Percentiles rank a stretch among this genome's conserved stretches.
Evolutionary conservation across 2,888 invertebrate species (phyloP).

Genomic region (Caprella mutica): DNA sequence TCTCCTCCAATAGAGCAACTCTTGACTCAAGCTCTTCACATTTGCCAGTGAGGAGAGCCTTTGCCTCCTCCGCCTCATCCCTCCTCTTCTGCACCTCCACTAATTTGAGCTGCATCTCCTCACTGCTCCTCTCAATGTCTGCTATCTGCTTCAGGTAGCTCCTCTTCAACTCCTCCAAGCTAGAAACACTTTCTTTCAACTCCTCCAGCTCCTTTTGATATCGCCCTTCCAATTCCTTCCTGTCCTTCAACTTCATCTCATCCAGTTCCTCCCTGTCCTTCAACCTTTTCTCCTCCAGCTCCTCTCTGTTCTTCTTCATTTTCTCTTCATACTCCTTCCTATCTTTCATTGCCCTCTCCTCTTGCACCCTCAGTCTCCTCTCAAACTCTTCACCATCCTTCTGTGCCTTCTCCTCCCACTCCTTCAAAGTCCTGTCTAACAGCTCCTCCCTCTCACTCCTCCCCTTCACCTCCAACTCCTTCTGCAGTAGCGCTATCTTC

Average conservation of each 20-base stretch:
- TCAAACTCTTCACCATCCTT: constrained; percentile 9
- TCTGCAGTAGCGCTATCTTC: constrained; percentile 2
- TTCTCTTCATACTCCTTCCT: constrained; percentile 5
- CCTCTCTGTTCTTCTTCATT: constrained; percentile 2
- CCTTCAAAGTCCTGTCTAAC: constrained; percentile 5
- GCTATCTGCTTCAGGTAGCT: neutral
- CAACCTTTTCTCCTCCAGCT: constrained; percentile 12
- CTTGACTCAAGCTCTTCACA: too few relatives aligned
- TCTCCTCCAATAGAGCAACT: too few relatives aligned
- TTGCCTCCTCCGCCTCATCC: neutral
- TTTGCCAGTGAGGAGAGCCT: too few relatives aligned
- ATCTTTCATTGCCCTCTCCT: constrained; percentile 3
- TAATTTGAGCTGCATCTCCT: neutral
- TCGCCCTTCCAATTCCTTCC: neutral
- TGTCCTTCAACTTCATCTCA: constrained; percentile 11
- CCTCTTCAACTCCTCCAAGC: neutral
- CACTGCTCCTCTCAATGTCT: neutral
- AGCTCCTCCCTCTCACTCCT: constrained; percentile 8
- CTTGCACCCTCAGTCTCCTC: constrained; percentile 1
- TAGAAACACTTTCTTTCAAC: neutral
- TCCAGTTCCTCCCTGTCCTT: constrained; percentile 1
- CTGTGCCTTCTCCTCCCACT: neutral
- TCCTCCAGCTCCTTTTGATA: neutral
- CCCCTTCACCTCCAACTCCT: neutral
- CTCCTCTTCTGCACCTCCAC: neutral